Evolutionary conservation across 2,113 vertebrate species (phyloP), one percentile per base, ranked within the genome.

Genomic region (Gavialis gangeticus): DNA sequence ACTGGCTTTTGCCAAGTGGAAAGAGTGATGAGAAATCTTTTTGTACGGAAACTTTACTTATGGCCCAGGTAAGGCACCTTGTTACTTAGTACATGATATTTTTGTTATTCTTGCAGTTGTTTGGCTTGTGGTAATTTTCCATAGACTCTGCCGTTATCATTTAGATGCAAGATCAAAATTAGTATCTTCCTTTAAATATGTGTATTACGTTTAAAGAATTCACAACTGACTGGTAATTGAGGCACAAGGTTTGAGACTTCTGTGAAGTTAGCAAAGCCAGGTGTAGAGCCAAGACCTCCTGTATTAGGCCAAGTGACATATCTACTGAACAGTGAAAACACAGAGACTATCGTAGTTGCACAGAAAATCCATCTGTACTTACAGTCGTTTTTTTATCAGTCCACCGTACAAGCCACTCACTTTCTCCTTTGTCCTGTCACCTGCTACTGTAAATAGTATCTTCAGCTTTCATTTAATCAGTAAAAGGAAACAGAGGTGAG

Each of bases 21-120:
- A 96, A 99, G 99, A 62, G 99, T 99, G 88, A 99, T 99, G 99
- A 98, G 99, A 84, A 99, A 98, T 96, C 98, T 99, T 84, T 99
- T 99, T 79, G 99, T 99, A 54, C 99, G 97, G 97, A 99, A 99
- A 86, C 98, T 99, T 57, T 99, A 98, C 93, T 98, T 99, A 82
- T 99, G 99, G 99, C 99, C 99, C 86, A 99, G 99, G 99, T 99
- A 95, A 97, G 93, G 6, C 5, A 19, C 34, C 28, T 59, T 25
- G 80, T 78, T 89, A 10, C 10, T 87, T 84, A 37, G 21, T 1
- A 85, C 46, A 8, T 46, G 46, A 46, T 46, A 46, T 46, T 46
- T 46, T 46, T 46, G 46, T 46, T 46, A 46, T 46, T 46, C 7
- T 46, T 46, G 46, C 46, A 46, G 46, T 46, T 46, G 34, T 73